Evolutionary conservation across 2,888 invertebrate species (phyloP), one percentile per base, ranked within the genome.

Genomic region (Philereme transversata): DNA sequence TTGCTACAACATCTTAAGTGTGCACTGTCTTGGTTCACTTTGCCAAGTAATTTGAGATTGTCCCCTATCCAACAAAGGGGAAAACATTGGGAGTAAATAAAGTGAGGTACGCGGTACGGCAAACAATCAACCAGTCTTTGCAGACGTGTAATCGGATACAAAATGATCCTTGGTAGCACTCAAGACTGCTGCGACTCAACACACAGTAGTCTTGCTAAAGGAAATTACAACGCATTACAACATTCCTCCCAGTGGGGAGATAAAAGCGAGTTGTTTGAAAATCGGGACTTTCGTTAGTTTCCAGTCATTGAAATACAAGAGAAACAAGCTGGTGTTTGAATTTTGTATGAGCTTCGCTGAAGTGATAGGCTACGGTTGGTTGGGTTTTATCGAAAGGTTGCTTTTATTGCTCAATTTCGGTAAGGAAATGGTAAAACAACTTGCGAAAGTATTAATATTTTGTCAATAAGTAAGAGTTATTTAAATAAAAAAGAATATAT

Each of bases 141-240:
- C 69, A 74, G 78, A 82, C 79, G 73, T 82, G 87, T 86, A 88
- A 87, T 87, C 84, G 81, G 87, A 87, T 87, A 85, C 85, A 80
- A 84, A 87, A 85, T 79, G 79, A 75, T 80, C 77, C 76, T 78
- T 74, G 76, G 76, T 75, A 75, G 77, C 77, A 71, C 73, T 81
- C 76, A 78, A 79, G 79, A 77, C 70, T 70, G 75, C 65, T 64
- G 71, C 71, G 76, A 77, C 79, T 75, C 70, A 69, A 75, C 75
- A 72, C 76, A 78, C 79, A 82, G 78, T 75, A 79, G 78, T 76
- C 71, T 73, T 74, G 79, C 67, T 62, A 73, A 75, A 82, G 77
- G 75, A 82, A 83, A 84, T 84, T 81, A 79, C 79, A 76, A 72
- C 65, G 79, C 79, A 82, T 83, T 79, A 80, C 76, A 73, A 74